Conservation (phyloP, 2,113 vertebrate species). For the Syrmaticus mikado region DNA sequence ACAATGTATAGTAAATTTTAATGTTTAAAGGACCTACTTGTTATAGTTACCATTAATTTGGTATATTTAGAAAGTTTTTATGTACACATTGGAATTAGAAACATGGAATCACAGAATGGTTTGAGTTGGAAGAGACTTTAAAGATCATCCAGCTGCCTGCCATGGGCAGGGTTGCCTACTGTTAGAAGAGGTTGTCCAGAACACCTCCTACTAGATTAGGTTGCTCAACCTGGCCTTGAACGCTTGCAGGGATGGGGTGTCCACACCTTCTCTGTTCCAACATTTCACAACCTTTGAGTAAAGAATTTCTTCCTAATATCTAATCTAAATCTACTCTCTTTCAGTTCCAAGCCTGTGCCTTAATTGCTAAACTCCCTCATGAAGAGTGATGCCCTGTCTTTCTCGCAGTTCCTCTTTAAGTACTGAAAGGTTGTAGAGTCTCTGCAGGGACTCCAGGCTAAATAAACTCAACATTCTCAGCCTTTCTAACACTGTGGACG, state of each 20-base stretch:
- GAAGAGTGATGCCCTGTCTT: background rate
- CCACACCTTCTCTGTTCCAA: background rate
- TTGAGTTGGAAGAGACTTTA: background rate
- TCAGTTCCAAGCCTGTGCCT: background rate
- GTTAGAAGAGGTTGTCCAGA: too few relatives aligned
- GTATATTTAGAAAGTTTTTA: background rate
- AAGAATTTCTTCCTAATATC: background rate
- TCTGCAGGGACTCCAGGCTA: background rate
- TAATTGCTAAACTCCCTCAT: background rate
- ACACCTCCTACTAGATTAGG: background rate
- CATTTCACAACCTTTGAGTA: background rate
- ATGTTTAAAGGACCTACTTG: fast-evolving
- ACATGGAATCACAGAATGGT: background rate
- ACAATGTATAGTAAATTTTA: background rate
- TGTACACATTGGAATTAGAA: background rate
- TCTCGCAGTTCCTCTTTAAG: background rate
- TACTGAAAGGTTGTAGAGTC: background rate
- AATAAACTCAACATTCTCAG: background rate
- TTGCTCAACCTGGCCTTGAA: background rate
- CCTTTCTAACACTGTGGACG: background rate
- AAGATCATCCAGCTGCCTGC: background rate
- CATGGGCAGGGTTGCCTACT: too few relatives aligned
- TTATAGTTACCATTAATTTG: background rate
- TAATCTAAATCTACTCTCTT: background rate
- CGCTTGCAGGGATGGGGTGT: background rate